A percentile compares a stretch with the other conserved stretches of the same genome.
Conservation (phyloP, 1,140 invertebrate genomes). For the Adoxophyes honmai region DNA sequence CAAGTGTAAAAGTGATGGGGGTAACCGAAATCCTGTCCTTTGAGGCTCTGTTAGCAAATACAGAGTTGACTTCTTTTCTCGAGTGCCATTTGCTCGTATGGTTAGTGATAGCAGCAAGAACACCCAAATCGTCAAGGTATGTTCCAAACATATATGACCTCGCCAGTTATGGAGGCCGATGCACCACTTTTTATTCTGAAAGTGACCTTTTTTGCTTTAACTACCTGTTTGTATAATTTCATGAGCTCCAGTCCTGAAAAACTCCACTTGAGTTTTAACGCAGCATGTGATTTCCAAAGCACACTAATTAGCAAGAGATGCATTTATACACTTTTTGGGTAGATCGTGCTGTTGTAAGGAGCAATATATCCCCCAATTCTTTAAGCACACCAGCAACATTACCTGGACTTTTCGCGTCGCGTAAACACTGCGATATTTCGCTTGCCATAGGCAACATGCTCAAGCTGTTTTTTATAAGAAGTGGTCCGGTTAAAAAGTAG, state of each 20-base stretch:
- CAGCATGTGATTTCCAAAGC: too few species aligned
- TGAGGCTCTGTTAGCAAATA: not conserved
- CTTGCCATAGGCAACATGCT: slow-evolving; percentile 8
- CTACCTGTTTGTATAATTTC: not conserved
- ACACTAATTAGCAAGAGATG: not conserved
- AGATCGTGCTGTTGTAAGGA: not conserved
- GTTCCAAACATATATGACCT: slow-evolving; percentile 16
- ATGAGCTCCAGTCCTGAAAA: not conserved
- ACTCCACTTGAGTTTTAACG: not conserved
- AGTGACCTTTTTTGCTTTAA: not conserved
- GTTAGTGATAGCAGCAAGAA: not conserved
- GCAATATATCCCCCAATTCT: not conserved
- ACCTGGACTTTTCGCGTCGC: not conserved
- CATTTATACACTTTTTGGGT: slow-evolving; percentile 10
- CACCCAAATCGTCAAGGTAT: slow-evolving; percentile 12
- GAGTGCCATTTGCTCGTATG: not conserved
- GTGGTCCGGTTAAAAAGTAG: too few species aligned
- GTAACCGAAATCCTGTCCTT: not conserved
- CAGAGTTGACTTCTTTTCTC: not conserved
- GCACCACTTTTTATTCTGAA: not conserved
- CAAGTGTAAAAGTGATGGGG: not conserved
- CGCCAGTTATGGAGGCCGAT: not conserved
- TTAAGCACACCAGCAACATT: not conserved
- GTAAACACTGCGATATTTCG: not conserved
- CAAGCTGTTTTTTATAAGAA: not conserved